Evolutionary conservation across 2,113 vertebrate species (phyloP), one percentile per base, ranked within the genome.

Genomic region (Scortum barcoo): DNA sequence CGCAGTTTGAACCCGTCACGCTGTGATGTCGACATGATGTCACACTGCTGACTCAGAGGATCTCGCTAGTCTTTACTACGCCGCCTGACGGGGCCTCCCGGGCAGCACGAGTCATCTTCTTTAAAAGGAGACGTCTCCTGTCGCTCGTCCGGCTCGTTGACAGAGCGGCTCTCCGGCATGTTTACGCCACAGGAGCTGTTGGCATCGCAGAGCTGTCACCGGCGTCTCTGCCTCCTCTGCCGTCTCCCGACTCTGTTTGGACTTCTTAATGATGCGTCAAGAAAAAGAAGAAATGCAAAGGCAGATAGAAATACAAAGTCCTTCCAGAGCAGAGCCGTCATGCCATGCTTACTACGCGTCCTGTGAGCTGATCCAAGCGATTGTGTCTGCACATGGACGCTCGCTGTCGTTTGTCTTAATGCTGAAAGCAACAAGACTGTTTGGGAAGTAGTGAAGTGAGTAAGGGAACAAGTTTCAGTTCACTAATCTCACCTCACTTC

Each of bases 101-200:
- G 81, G 72, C 78, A 68, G 63, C 0, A 16, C 26, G 72, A 71
- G 78, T 82, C 78, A 48, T 77, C 86, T 50, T n/a, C 75, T 80
- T 80, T 70, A 72, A 81, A 81, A 82, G 81, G 3, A 57, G 86
- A 78, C 50, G 26, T 72, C 69, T 80, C 65, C n/a, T 33, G 82
- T 76, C 38, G 65, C 72, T 72, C 14, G 78, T 76, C 77, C 50
- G 11, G 13, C 76, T 0, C 4, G 78, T 54, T 81, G 84, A 86
- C 75, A 33, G 61, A 77, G 72, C 38, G 19, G 33, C 78, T 79
- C 70, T 50, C 40, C 24, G 54, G 44, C 86, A 61, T 89, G 83
- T 89, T 89, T 82, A 88, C 56, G 88, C 90, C 90, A 86, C 78
- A 50, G 84, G 88, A 88, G 77, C 77, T 72, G 70, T 61, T 85